Conservation (phyloP, 2,797 vertebrate species). For the Spinus pinus region DNA sequence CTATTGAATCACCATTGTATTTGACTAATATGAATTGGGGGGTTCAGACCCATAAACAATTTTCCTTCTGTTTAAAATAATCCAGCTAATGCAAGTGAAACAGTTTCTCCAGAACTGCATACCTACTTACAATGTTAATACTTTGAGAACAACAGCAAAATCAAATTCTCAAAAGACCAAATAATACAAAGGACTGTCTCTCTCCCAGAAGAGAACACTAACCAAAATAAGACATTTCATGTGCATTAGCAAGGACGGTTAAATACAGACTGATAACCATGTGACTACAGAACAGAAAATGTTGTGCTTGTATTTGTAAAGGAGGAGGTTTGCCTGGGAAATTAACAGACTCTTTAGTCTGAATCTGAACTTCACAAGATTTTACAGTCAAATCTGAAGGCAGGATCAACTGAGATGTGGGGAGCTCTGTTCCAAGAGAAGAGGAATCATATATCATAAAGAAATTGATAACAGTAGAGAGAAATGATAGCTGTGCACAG, state of each 20-base stretch:
- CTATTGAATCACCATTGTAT: not conserved
- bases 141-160: not conserved
- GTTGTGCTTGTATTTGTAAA: not conserved
- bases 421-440: not conserved
- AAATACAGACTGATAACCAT: not conserved
- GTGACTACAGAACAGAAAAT: not conserved
- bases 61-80: not conserved
- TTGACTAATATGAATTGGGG: not conserved
- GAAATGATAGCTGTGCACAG: not conserved
- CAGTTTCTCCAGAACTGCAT: not conserved
- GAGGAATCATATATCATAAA: not conserved
- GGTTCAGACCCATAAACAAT: not conserved
- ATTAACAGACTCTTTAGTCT: not conserved
- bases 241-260: not conserved
- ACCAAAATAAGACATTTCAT: not conserved
- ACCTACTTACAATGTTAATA: not conserved
- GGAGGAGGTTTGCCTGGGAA: not conserved
- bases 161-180: not conserved
- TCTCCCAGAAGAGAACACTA: not conserved
- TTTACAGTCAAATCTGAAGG: not conserved
- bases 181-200: not conserved
- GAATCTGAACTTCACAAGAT: not conserved
- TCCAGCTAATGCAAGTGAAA: not conserved
- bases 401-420: not conserved
- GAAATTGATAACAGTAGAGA: not conserved